Evolutionary conservation across 2,797 vertebrate genomes (phyloP), one percentile per base, ranked within the genome.

Genomic region (Anableps anableps): DNA sequence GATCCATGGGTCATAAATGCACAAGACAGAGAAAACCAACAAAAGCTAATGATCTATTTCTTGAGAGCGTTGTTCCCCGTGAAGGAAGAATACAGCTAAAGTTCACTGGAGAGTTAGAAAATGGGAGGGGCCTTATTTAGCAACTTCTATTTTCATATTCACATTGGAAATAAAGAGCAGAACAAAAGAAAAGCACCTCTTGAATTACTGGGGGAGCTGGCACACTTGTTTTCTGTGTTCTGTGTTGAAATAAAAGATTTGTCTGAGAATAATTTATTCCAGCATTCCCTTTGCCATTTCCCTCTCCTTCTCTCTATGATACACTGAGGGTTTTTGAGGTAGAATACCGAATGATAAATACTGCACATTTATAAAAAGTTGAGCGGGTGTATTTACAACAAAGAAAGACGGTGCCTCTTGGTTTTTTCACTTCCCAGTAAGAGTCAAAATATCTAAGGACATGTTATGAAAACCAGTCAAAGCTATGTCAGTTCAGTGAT

Each of bases 151-250:
- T 93, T 95, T 90, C 82, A 91, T 86, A 92, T 91, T 83, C 79
- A 62, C 82, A 26, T 83, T 76, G 87, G 92, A 95, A 95, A 95
- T 92, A 95, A 94, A 94, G 89, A 90, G 85, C 90, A 93, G 90
- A 95, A 95, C 93, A 95, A 96, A 95, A 93, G 93, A 89, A 94
- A 93, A 90, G 91, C 90, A 92, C 87, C 94, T 94, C 88, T 93
- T 88, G 93, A 93, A 95, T 95, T 95, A 95, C 93, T 94, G 87
- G 90, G 95, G 95, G 95, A 96, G 94, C 94, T 96, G 95, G 93
- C 94, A 95, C 89, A 95, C 93, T 95, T 96, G 93, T 94, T 94
- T 92, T 94, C 91, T 87, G 83, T 51, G 86, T 91, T 82, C 92
- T 75, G 89, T 84, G 92, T 93, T 89, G 85, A 91, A 93, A 94